phyloP scores from a whole-genome alignment of 2,113 vertebrate species.

The Notechis scutatus region DNA sequence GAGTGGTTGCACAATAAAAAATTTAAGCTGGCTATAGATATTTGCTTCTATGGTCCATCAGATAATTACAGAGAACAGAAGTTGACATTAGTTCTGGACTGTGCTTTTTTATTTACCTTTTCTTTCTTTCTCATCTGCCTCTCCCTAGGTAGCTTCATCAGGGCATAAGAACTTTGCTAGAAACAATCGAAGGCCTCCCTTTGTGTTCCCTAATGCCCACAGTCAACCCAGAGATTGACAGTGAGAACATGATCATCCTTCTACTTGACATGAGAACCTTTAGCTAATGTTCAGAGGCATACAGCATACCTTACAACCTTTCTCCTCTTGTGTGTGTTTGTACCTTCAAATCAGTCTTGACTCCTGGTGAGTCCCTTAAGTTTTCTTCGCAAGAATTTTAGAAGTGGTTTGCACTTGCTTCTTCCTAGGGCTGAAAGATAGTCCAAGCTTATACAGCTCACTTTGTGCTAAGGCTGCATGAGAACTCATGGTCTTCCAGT shows the following conservation, averaged over 20 bases:
- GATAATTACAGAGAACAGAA: not conserved
- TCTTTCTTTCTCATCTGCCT: not conserved
- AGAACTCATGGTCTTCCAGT: not conserved
- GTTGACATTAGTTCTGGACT: not conserved
- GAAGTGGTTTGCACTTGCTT: not conserved
- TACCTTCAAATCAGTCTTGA: not conserved
- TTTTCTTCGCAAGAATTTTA: not conserved
- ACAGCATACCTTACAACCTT: not conserved
- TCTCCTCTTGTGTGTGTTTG: not conserved
- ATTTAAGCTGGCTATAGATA: not conserved
- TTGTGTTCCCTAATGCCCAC: not conserved
- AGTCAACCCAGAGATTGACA: not conserved
- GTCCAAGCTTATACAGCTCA: not conserved
- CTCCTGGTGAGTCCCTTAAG: not conserved
- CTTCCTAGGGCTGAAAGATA: not conserved
- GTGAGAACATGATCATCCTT: not conserved
- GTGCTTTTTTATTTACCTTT: not conserved
- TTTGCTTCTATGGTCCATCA: not conserved
- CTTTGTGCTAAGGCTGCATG: not conserved
- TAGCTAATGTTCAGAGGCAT: not conserved
- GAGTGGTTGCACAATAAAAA: not conserved
- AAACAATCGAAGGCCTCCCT: not conserved
- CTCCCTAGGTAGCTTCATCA: not conserved
- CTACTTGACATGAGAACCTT: not conserved
- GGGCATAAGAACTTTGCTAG: not conserved